phyloP scores from a whole-genome alignment of 2,888 invertebrate genomes.

The Leptopilina myrica region DNA sequence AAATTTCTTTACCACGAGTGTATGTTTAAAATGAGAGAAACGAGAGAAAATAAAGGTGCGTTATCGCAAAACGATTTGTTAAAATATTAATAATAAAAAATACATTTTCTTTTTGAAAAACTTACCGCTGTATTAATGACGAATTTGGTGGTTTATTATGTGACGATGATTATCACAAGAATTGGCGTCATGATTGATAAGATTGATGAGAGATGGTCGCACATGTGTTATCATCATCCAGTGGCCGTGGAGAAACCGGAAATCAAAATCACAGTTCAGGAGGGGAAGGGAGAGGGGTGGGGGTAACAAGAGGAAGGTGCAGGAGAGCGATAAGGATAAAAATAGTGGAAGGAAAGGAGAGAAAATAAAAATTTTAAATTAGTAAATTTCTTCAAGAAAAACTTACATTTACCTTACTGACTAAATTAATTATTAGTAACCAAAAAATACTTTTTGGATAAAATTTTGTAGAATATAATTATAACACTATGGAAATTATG shows the following conservation, averaged over 20 bases:
- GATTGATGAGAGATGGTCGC: background rate
- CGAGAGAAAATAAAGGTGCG: slow-evolving; percentile 14
- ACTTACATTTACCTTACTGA: background rate
- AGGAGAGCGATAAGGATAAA: background rate
- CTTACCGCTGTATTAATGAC: slow-evolving; percentile 23
- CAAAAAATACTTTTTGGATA: no score
- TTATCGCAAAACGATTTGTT: background rate
- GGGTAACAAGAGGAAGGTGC: background rate
- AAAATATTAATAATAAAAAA: background rate
- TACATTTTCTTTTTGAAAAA: background rate
- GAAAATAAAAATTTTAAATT: background rate
- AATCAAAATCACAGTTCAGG: slow-evolving; percentile 15
- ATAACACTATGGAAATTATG: no score
- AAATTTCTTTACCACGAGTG: background rate
- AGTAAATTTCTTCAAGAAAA: background rate
- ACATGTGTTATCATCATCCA: background rate
- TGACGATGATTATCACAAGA: slow-evolving; percentile 23
- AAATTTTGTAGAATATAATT: no score
- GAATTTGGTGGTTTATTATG: slow-evolving; percentile 8
- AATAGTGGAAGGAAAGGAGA: background rate
- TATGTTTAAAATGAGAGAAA: background rate
- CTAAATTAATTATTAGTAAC: background rate
- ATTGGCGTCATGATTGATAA: slow-evolving; percentile 26
- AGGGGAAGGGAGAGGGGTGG: background rate
- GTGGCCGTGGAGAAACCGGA: slow-evolving; percentile 17